These are phyloP conservation scores for Catharus minimus DNA, from an alignment of 2,113 vertebrate species.

Conservation along the genomic window DNA sequence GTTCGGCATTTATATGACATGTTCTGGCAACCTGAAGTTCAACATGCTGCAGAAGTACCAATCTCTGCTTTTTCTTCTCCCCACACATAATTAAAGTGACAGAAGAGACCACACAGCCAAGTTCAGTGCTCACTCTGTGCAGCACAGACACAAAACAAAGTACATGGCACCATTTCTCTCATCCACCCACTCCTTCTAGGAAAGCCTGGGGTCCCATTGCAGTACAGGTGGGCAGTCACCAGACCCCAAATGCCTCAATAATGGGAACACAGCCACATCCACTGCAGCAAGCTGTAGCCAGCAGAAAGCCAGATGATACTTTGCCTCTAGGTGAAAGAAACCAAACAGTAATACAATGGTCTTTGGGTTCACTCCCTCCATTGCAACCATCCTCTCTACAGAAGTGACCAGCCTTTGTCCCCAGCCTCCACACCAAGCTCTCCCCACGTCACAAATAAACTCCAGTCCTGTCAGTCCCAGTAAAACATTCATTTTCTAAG, in stretches of 20 bases:
- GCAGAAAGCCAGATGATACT: not conserved
- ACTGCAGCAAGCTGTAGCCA: not conserved
- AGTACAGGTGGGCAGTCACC: not conserved
- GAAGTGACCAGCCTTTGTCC: not conserved
- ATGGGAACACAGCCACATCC: not conserved
- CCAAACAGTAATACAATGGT: not conserved
- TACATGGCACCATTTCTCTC: not conserved
- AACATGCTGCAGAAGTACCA: not conserved
- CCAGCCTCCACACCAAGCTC: not conserved
- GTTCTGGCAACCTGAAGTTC: not conserved
- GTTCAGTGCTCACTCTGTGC: rapidly evolving
- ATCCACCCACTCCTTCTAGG: not conserved
- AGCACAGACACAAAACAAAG: not conserved
- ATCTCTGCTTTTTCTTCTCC: not conserved
- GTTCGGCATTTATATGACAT: not conserved
- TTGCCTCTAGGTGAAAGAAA: not conserved
- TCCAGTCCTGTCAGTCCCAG: not conserved
- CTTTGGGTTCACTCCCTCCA: not conserved
- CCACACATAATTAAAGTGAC: not conserved
- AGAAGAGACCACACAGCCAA: not conserved
- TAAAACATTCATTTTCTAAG: not conserved
- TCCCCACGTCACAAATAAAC: not conserved
- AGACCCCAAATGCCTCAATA: not conserved
- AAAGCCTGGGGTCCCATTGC: not conserved
- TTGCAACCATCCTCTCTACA: not conserved